Evolutionary conservation across 2,113 vertebrate genomes (phyloP).

Genomic region (Pagrus major): DNA sequence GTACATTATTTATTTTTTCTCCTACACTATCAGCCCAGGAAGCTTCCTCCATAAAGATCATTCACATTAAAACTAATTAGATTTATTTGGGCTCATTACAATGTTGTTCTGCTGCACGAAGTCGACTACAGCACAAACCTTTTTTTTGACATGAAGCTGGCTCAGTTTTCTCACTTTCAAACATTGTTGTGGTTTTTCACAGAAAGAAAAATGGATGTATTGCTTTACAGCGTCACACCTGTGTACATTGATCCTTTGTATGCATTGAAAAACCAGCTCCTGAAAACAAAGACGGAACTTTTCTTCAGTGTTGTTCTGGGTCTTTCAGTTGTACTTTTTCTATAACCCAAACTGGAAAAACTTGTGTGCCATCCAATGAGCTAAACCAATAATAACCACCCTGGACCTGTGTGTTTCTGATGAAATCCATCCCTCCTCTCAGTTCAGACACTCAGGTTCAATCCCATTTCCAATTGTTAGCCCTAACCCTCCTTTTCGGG

Average conservation of each 20-base stretch:
- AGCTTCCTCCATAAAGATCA: slow-evolving; percentile 72
- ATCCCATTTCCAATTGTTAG: too few relatives aligned
- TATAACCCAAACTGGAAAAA: too few relatives aligned
- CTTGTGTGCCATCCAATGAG: background rate
- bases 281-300: background rate
- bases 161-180: background rate
- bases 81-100: slow-evolving; percentile 76
- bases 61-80: slow-evolving; percentile 76
- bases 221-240: background rate
- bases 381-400: background rate
- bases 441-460: too few relatives aligned
- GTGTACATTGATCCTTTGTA: background rate
- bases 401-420: background rate
- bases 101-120: slow-evolving; percentile 23
- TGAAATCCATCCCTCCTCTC: background rate
- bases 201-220: background rate
- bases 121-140: slow-evolving; percentile 17
- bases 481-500: too few relatives aligned
- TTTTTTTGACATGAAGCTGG: slow-evolving; percentile 6
- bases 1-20: slow-evolving; percentile 70
- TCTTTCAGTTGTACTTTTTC: background rate
- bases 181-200: background rate
- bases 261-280: background rate
- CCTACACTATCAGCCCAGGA: slow-evolving; percentile 62
- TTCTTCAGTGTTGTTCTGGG: background rate